These are phyloP conservation scores for Sebastes iracundus DNA, from an alignment of 2,797 vertebrate species.

Conservation along the genomic window DNA sequence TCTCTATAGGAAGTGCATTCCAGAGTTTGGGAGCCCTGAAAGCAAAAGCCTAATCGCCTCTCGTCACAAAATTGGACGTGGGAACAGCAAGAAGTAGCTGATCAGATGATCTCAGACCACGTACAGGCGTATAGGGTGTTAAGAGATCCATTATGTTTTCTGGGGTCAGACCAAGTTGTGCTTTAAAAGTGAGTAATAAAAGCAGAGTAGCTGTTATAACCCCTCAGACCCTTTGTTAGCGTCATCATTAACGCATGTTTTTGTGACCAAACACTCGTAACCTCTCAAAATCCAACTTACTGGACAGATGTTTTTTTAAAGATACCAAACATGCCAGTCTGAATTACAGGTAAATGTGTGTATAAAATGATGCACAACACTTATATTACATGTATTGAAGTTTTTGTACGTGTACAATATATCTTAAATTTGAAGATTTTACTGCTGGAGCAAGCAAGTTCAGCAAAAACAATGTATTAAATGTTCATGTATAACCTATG, in stretches of 20 bases:
- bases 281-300: background rate
- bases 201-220: background rate
- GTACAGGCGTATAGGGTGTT: too few species aligned
- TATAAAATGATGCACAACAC: background rate
- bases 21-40: too few species aligned
- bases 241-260: background rate
- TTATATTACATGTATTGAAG: background rate
- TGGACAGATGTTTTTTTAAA: background rate
- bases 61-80: too few species aligned
- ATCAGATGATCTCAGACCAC: too few species aligned
- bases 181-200: too few species aligned
- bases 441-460: background rate
- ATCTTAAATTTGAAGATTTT: background rate
- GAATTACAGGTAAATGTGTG: background rate
- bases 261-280: background rate
- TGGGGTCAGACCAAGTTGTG: too few species aligned
- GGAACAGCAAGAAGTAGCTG: too few species aligned
- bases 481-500: background rate
- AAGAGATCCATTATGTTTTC: too few species aligned
- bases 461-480: background rate
- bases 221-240: background rate
- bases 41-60: too few species aligned
- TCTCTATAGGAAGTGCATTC: too few species aligned
- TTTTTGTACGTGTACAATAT: too few species aligned
- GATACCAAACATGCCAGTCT: background rate